Evolutionary conservation across 2,888 invertebrate genomes (phyloP).

Genomic region (Lycaena phlaeas): DNA sequence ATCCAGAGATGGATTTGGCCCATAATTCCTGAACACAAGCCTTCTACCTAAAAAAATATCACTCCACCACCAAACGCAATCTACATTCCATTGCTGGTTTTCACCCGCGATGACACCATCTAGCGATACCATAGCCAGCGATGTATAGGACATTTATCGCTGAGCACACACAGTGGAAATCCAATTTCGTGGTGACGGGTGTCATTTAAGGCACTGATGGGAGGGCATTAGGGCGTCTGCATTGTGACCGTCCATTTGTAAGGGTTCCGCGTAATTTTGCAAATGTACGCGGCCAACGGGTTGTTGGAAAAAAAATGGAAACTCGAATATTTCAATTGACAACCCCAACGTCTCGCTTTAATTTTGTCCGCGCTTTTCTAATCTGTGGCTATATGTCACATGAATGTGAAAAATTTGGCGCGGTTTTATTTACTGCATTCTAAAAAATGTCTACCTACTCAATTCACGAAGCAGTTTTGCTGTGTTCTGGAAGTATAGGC

Average conservation of each 20-base stretch:
- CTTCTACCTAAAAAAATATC: constrained; percentile 23
- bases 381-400: neutral
- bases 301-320: constrained; percentile 39
- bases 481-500: no score
- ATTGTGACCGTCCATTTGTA: constrained; percentile 59
- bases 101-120: neutral
- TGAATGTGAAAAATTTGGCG: neutral
- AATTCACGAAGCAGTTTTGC: no score
- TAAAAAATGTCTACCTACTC: no score
- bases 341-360: constrained; percentile 20
- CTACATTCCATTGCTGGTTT: constrained; percentile 31
- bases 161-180: constrained; percentile 17
- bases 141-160: constrained; percentile 23
- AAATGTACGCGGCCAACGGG: constrained; percentile 51
- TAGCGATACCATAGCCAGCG: constrained; percentile 19
- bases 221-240: constrained; percentile 67
- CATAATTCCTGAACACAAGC: constrained; percentile 61
- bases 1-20: constrained; percentile 63
- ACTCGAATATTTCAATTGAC: constrained; percentile 45
- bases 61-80: constrained; percentile 1
- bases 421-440: neutral
- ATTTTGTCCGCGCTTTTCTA: constrained; percentile 14
- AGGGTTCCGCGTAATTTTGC: constrained; percentile 56
- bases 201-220: constrained; percentile 67
- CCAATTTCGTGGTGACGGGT: constrained; percentile 64